Conservation (phyloP, 2,113 vertebrate species). For the Cercocebus atys region DNA sequence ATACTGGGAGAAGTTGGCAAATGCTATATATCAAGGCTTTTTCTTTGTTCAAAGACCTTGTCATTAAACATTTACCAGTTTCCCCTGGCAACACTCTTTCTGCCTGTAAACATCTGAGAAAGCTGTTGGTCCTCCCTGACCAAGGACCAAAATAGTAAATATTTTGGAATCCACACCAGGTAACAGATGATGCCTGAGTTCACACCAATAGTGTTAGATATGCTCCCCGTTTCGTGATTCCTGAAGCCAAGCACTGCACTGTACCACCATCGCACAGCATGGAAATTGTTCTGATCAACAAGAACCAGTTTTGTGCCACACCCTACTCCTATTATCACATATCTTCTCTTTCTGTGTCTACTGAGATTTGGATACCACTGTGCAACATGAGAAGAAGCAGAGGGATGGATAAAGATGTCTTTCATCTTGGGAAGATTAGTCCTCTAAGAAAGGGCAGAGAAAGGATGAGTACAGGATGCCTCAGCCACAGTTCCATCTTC, state of each 20-base stretch:
- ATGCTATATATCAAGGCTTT: neutral
- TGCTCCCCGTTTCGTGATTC: neutral
- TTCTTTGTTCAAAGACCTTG: neutral
- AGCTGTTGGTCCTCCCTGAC: neutral
- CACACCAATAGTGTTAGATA: neutral
- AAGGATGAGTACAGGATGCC: too few relatives aligned
- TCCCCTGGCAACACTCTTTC: neutral
- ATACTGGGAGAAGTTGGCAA: neutral
- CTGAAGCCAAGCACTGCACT: neutral
- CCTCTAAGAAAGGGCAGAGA: neutral
- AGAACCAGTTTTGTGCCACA: neutral
- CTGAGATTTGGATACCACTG: neutral
- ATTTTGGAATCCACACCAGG: neutral
- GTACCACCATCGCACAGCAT: neutral
- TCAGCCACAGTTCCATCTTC: neutral
- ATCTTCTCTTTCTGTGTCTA: neutral
- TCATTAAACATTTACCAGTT: neutral
- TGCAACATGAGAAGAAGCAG: neutral
- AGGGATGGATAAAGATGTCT: neutral
- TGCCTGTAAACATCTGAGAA: neutral
- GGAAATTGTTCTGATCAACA: neutral
- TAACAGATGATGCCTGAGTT: neutral
- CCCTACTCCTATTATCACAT: neutral
- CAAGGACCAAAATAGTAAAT: neutral
- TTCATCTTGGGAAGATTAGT: neutral